phyloP scores from a whole-genome alignment of 2,888 invertebrate genomes.

The Pammene fasciana region DNA sequence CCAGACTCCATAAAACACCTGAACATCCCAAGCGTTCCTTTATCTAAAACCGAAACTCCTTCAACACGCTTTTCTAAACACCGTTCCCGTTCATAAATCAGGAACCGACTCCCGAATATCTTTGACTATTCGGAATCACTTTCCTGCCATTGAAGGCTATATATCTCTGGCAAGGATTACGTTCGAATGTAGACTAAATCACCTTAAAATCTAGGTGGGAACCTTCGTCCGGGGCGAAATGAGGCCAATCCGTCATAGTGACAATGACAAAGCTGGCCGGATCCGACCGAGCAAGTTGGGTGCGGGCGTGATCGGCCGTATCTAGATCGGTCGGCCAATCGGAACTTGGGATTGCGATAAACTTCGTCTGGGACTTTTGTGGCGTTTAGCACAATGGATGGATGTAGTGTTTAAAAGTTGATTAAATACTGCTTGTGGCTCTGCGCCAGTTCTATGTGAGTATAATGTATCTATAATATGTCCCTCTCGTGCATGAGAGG shows the following conservation, averaged over 20 bases:
- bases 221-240: constrained; percentile 50
- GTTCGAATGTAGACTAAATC: constrained; percentile 43
- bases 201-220: constrained; percentile 50
- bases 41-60: constrained; percentile 23
- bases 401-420: constrained; percentile 7
- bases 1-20: constrained; percentile 14
- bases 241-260: constrained; percentile 66
- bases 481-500: too few relatives aligned
- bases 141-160: constrained; percentile 41
- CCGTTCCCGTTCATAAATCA: constrained; percentile 36
- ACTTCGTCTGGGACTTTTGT: constrained; percentile 28
- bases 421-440: too few relatives aligned
- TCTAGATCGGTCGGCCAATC: constrained; percentile 33
- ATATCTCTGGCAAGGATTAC: constrained; percentile 41
- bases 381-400: constrained; percentile 12
- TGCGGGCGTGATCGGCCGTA: constrained; percentile 26
- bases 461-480: too few relatives aligned
- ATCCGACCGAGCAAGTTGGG: constrained; percentile 43
- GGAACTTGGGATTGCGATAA: constrained; percentile 27
- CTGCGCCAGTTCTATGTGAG: too few relatives aligned
- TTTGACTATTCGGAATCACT: constrained; percentile 41
- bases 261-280: constrained; percentile 60
- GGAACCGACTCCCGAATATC: constrained; percentile 29
- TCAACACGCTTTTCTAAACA: constrained; percentile 34
- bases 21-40: constrained; percentile 1